phyloP scores from a whole-genome alignment of 2,113 vertebrate genomes.

The Narcine bancroftii region DNA sequence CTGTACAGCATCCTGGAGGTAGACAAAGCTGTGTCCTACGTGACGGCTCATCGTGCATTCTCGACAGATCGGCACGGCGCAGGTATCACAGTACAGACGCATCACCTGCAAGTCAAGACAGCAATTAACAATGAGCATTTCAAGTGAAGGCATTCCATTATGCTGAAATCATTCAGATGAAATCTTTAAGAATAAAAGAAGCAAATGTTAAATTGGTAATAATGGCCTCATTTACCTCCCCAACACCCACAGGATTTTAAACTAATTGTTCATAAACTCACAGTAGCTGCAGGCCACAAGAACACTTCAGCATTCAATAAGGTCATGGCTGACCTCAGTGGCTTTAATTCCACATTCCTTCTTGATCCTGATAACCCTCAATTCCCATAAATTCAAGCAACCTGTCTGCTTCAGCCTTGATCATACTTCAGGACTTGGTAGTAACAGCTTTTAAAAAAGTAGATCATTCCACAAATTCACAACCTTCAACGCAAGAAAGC shows the following conservation, averaged over 20 bases:
- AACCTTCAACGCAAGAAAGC: no score
- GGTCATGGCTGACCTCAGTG: no score
- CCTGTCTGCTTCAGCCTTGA: not conserved
- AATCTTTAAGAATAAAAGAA: not conserved
- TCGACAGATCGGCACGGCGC: conserved; percentile 88
- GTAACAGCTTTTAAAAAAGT: not conserved
- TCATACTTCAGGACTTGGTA: not conserved
- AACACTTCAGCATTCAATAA: no score
- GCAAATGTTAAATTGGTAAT: not conserved
- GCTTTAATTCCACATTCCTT: no score
- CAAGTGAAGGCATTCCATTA: not conserved
- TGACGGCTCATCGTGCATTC: conserved; percentile 90
- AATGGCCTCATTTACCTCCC: not conserved
- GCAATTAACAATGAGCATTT: not conserved
- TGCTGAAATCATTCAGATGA: not conserved
- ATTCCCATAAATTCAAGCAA: not conserved
- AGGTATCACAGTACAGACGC: conserved; percentile 92
- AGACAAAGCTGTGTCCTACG: conserved; percentile 85
- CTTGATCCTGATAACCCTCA: no score
- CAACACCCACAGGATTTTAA: not conserved
- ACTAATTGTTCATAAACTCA: not conserved
- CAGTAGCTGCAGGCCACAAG: no score
- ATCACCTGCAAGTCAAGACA: conserved; percentile 63
- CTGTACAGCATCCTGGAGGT: conserved; percentile 93
- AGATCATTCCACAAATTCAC: not conserved